Conservation (phyloP, 2,888 invertebrate species). For the Lepidocyrtinus sp. region DNA sequence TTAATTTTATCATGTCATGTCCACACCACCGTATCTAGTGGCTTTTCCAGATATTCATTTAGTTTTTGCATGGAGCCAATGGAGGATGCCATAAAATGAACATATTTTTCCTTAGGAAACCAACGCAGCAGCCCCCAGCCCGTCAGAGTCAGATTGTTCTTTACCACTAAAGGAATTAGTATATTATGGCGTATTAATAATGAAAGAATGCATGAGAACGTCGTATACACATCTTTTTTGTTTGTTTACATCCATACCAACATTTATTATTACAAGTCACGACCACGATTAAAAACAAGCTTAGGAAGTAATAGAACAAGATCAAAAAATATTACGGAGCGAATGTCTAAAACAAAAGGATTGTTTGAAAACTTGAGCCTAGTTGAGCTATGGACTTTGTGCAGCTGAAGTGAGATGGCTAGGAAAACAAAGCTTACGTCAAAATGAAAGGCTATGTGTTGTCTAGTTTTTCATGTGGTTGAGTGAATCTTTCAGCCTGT, state of each 20-base stretch:
- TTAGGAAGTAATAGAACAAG: constrained; percentile 3
- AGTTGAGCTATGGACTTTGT: constrained; percentile 14
- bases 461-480: constrained; percentile 1
- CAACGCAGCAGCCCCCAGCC: too few relatives aligned
- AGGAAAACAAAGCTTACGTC: not conserved
- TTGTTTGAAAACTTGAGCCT: constrained; percentile 14
- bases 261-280: constrained; percentile 18
- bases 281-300: constrained; percentile 20
- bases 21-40: not conserved
- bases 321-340: not conserved
- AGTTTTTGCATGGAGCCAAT: too few relatives aligned
- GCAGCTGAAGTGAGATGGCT: constrained; percentile 9
- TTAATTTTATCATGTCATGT: constrained; percentile 40
- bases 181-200: constrained; percentile 1
- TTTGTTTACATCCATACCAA: constrained; percentile 1
- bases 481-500: constrained; percentile 18
- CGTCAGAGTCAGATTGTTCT: constrained; percentile 18
- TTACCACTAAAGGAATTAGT: not conserved
- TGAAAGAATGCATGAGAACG: constrained; percentile 19
- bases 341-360: constrained; percentile 2
- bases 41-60: too few relatives aligned
- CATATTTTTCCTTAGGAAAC: constrained; percentile 1
- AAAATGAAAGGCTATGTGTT: constrained; percentile 12
- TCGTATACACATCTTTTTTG: not conserved
- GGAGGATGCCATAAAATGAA: constrained; percentile 12